Evolutionary conservation across 2,797 vertebrate genomes (phyloP).

Genomic region (Bufotes viridis): DNA sequence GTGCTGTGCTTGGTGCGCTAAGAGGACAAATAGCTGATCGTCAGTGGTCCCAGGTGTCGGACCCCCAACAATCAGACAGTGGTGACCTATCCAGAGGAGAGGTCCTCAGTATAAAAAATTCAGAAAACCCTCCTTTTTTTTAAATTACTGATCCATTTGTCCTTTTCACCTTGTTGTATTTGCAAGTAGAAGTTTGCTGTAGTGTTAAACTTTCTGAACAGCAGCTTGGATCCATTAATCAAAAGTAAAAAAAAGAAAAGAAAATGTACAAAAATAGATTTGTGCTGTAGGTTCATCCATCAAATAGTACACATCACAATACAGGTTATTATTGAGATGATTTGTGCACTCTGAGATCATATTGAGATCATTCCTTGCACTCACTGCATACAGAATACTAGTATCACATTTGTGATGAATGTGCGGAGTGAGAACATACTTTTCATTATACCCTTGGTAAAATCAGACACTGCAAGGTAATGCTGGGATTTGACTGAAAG

Average conservation of each 20-base stretch:
- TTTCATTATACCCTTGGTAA: conserved; percentile 57
- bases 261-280: neutral
- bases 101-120: no score
- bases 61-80: no score
- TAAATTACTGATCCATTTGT: neutral
- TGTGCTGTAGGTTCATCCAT: conserved; percentile 21
- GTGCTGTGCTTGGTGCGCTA: no score
- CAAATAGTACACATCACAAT: conserved; percentile 16
- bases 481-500: conserved; percentile 35
- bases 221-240: conserved; percentile 28
- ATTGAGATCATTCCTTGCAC: conserved; percentile 23
- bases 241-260: neutral
- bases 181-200: neutral
- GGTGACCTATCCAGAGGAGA: no score
- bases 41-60: no score
- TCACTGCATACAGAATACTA: conserved; percentile 21
- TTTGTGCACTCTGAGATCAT: conserved; percentile 37
- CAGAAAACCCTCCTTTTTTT: no score
- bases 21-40: no score
- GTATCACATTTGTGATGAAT: conserved; percentile 17
- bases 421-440: neutral
- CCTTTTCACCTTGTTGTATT: neutral
- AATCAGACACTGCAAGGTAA: conserved; percentile 32
- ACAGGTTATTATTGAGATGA: conserved; percentile 32
- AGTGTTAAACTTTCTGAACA: conserved; percentile 15